phyloP scores from a whole-genome alignment of 2,888 invertebrate species.

The Andrena camellia region DNA sequence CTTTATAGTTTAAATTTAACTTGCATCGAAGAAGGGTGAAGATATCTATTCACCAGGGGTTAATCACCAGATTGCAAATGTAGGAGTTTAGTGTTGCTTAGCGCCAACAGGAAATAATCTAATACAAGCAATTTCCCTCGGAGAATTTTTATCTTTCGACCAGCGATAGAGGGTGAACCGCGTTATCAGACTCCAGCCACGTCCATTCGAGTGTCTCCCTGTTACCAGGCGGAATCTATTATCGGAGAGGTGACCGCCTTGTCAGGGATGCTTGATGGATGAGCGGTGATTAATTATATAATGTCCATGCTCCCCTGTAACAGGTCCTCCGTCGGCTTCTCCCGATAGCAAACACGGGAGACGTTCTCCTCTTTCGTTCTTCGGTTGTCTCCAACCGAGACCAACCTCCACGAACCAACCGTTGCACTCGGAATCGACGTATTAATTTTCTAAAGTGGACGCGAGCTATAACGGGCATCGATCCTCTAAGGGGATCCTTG shows the following conservation, averaged over 20 bases:
- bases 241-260: constrained; percentile 75
- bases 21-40: too few species aligned
- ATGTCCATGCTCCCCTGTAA: constrained; percentile 68
- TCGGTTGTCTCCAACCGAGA: constrained; percentile 10
- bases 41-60: too few species aligned
- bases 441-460: constrained; percentile 64
- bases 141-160: neutral
- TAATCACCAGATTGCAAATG: too few species aligned
- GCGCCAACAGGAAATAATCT: neutral
- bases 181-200: constrained; percentile 40
- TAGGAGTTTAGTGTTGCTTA: neutral
- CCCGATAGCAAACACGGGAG: constrained; percentile 48
- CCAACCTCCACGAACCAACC: constrained; percentile 1
- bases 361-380: constrained; percentile 36
- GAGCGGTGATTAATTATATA: constrained; percentile 83
- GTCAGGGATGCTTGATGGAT: constrained; percentile 80
- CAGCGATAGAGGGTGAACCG: neutral
- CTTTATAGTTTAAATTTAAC: neutral
- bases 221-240: constrained; percentile 71
- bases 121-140: neutral
- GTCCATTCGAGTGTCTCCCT: constrained; percentile 33
- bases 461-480: constrained; percentile 4
- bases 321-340: constrained; percentile 29
- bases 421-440: constrained; percentile 48
- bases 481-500: constrained; percentile 13